A percentile compares a stretch with the other conserved stretches of the same genome.
phyloP scores from a whole-genome alignment of 2,888 invertebrate genomes.

The Camponotus fellah region DNA sequence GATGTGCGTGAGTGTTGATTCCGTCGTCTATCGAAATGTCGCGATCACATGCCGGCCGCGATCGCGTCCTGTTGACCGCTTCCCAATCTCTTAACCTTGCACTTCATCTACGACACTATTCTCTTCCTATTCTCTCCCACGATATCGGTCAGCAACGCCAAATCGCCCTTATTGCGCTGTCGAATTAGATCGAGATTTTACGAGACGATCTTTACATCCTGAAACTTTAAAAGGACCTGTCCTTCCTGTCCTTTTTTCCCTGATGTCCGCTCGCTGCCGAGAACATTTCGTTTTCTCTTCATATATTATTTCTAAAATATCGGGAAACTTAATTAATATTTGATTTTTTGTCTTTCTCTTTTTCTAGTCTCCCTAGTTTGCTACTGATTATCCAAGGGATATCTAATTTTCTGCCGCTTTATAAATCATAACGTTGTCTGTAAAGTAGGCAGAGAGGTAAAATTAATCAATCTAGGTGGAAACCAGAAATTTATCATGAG shows the following conservation, averaged over 20 bases:
- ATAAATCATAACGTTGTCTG: background rate
- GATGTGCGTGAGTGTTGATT: background rate
- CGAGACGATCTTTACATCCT: constrained; percentile 62
- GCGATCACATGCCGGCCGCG: background rate
- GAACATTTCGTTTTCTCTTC: background rate
- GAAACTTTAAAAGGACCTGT: constrained; percentile 60
- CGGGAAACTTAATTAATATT: background rate
- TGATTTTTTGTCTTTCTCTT: background rate
- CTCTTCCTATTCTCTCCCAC: constrained; percentile 19
- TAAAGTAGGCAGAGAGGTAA: background rate
- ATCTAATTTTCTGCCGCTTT: background rate
- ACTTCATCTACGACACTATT: constrained; percentile 27
- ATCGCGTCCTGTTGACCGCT: constrained; percentile 16
- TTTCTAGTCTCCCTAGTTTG: background rate
- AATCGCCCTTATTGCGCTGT: constrained; percentile 67
- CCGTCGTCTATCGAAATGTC: constrained; percentile 21
- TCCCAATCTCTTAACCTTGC: constrained; percentile 54
- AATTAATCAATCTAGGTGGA: background rate
- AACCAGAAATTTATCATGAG: background rate
- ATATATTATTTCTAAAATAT: background rate
- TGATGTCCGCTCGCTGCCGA: background rate
- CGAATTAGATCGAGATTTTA: constrained; percentile 72
- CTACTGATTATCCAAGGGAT: background rate
- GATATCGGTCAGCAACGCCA: constrained; percentile 22
- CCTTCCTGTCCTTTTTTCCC: background rate